Evolutionary conservation across 2,797 vertebrate species (phyloP).

Genomic region (Macropus fuliginosus): DNA sequence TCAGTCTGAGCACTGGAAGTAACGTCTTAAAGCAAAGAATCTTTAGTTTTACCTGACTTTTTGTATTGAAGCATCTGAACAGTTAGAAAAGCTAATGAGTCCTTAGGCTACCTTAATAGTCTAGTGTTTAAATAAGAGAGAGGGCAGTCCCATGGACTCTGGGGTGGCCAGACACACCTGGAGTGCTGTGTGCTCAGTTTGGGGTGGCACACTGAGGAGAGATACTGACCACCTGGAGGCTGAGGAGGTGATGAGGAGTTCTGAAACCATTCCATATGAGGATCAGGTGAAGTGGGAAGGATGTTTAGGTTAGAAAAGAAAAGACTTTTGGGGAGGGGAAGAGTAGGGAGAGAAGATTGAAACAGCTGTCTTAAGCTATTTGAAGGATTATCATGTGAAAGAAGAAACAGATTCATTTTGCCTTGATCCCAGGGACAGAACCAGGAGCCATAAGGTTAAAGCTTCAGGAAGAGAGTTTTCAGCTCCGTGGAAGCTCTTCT

Average conservation of each 20-base stretch:
- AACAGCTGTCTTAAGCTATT: not conserved
- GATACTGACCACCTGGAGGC: not conserved
- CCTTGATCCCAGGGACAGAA: not conserved
- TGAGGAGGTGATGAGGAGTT: not conserved
- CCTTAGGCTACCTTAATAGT: not conserved
- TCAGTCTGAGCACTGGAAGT: not conserved
- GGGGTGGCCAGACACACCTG: not conserved
- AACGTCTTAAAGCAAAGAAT: not conserved
- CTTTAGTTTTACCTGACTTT: not conserved
- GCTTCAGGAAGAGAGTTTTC: not conserved
- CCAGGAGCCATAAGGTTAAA: not conserved
- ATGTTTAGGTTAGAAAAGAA: not conserved
- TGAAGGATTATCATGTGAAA: not conserved
- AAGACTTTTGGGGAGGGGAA: not conserved
- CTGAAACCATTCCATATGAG: not conserved
- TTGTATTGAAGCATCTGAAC: not conserved
- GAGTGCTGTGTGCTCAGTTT: not conserved
- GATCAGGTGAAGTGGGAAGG: not conserved
- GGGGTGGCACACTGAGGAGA: not conserved
- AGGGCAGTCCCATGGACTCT: not conserved
- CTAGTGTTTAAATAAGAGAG: not conserved
- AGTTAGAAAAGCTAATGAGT: not conserved
- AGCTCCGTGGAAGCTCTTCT: not conserved
- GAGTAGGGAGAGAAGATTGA: not conserved
- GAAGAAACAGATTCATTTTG: not conserved